phyloP scores from a whole-genome alignment of 2,113 vertebrate genomes.

The Corynorhinus townsendii region DNA sequence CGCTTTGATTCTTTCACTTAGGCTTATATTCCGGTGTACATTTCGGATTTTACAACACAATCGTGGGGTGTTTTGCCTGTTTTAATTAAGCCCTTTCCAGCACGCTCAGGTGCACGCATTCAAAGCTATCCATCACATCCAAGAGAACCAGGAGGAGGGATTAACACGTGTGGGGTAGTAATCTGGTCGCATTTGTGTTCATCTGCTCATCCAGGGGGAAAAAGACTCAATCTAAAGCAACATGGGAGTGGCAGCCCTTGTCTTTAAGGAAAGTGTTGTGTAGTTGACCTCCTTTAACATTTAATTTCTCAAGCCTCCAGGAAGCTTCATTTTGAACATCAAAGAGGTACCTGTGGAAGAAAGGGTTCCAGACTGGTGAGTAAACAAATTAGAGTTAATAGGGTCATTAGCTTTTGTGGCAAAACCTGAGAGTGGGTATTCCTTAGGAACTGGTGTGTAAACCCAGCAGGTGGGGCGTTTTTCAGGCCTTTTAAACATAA shows the following conservation, averaged over 20 bases:
- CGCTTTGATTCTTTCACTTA: not conserved
- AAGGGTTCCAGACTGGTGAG: slow-evolving; percentile 82
- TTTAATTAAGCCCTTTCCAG: slow-evolving; percentile 68
- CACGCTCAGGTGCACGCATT: slow-evolving; percentile 52
- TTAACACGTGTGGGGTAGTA: slow-evolving; percentile 62
- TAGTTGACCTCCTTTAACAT: slow-evolving; percentile 83
- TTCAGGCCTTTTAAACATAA: slow-evolving; percentile 73
- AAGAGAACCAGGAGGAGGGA: slow-evolving; percentile 59
- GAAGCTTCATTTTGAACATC: slow-evolving; percentile 84
- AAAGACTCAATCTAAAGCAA: slow-evolving; percentile 62
- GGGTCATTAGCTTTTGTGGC: slow-evolving; percentile 82
- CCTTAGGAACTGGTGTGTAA: slow-evolving; percentile 65
- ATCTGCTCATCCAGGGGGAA: slow-evolving; percentile 65
- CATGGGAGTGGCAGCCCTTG: slow-evolving; percentile 72
- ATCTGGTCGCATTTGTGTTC: slow-evolving; percentile 68
- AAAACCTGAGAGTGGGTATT: slow-evolving; percentile 80
- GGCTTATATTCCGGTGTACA: not conserved
- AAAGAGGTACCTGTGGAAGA: slow-evolving; percentile 83
- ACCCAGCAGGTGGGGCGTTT: slow-evolving; percentile 66
- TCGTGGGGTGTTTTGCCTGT: not conserved
- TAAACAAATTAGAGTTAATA: slow-evolving; percentile 85
- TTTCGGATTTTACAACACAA: slow-evolving; percentile 15
- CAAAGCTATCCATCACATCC: slow-evolving; percentile 70
- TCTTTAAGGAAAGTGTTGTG: slow-evolving; percentile 80
- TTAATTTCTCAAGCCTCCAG: slow-evolving; percentile 84